A percentile compares a stretch with the other conserved stretches of the same genome.
phyloP scores from a whole-genome alignment of 2,888 invertebrate genomes.

The Mythimna vitellina region DNA sequence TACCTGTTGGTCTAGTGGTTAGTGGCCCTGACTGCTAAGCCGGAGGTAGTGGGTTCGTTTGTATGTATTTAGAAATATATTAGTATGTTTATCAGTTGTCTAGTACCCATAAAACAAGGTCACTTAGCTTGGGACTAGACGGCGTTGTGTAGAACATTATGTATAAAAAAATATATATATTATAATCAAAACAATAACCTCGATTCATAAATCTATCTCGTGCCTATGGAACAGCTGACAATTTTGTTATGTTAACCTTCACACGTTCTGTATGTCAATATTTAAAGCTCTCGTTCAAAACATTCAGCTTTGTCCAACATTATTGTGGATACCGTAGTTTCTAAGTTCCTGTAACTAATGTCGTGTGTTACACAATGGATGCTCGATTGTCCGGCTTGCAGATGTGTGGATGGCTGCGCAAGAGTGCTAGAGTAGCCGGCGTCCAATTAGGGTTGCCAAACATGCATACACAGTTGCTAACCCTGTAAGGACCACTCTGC shows the following conservation, averaged over 20 bases:
- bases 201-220: too few relatives aligned
- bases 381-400: conserved; percentile 18
- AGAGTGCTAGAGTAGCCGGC: conserved; percentile 26
- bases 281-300: not conserved
- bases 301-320: not conserved
- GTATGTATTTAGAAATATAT: too few relatives aligned
- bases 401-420: conserved; percentile 36
- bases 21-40: too few relatives aligned
- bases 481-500: not conserved
- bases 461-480: not conserved
- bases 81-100: too few relatives aligned
- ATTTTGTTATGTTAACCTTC: conserved; percentile 1
- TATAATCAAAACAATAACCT: too few relatives aligned
- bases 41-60: too few relatives aligned
- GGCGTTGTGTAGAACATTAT: too few relatives aligned
- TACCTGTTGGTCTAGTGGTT: too few relatives aligned
- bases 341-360: conserved; percentile 7
- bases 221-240: conserved; percentile 22
- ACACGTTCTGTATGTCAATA: conserved; percentile 5
- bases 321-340: conserved; percentile 2
- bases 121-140: too few relatives aligned
- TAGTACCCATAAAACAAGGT: too few relatives aligned
- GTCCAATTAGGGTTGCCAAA: conserved; percentile 18
- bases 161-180: too few relatives aligned
- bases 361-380: conserved; percentile 19